phyloP scores from a whole-genome alignment of 1,140 invertebrate genomes.

The Neodiprion fabricii region DNA sequence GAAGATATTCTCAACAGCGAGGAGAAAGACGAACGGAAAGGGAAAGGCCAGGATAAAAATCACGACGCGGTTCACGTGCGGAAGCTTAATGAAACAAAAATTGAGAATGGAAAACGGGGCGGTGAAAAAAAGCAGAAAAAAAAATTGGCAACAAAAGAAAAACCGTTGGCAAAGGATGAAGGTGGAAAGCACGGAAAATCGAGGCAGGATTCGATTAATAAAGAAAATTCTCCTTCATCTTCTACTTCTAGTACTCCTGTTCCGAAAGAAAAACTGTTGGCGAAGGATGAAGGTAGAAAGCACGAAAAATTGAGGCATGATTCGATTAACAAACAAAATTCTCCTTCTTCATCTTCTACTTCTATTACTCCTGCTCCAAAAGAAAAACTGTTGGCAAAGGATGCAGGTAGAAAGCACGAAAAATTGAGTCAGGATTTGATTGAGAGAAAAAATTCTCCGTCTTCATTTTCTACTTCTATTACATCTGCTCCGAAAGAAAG shows the following conservation, averaged over 20 bases:
- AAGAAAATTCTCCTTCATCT: slow-evolving; percentile 4
- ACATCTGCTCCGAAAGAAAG: neutral
- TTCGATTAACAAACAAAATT: slow-evolving; percentile 10
- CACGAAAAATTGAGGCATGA: no score
- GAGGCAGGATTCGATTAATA: neutral
- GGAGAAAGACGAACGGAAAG: neutral
- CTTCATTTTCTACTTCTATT: no score
- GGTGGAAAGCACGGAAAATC: neutral
- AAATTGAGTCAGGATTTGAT: no score
- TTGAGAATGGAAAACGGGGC: neutral
- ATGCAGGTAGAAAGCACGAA: no score
- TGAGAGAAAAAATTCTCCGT: slow-evolving; percentile 4
- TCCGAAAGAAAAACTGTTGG: neutral
- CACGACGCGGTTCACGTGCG: no score
- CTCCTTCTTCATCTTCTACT: no score
- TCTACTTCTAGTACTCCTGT: no score
- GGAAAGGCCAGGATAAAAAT: no score
- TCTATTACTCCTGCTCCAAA: neutral
- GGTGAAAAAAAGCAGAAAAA: neutral
- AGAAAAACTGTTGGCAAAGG: neutral
- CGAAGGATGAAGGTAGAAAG: neutral
- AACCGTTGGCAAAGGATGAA: neutral
- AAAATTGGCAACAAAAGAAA: neutral
- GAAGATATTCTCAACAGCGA: neutral
- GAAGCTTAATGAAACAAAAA: no score